Evolutionary conservation across 2,888 invertebrate species (phyloP).

Genomic region (Hydrotaea cyrtoneurina): DNA sequence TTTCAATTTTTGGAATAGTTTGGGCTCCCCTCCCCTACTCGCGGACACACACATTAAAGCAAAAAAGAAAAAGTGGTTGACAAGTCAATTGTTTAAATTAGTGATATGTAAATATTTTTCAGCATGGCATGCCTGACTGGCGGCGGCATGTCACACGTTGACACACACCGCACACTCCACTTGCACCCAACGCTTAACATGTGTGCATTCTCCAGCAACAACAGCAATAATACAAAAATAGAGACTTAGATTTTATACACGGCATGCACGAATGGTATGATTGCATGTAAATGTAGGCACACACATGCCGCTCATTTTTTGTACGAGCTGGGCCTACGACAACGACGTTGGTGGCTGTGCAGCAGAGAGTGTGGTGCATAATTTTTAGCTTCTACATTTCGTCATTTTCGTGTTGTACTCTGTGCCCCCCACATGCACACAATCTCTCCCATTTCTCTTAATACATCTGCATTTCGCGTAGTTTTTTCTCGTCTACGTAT

Average conservation of each 20-base stretch:
- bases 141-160: background rate
- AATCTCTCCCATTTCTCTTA: background rate
- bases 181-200: background rate
- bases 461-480: conserved; percentile 24
- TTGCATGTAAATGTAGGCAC: background rate
- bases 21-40: no score
- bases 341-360: background rate
- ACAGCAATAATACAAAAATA: background rate
- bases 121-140: background rate
- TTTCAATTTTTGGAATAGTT: no score
- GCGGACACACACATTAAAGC: no score
- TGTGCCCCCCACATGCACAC: background rate
- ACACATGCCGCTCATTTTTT: background rate
- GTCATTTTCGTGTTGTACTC: background rate
- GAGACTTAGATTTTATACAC: background rate
- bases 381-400: background rate
- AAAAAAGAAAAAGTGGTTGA: background rate
- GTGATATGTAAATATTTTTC: background rate
- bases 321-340: background rate
- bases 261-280: background rate
- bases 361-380: background rate
- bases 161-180: background rate
- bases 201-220: background rate
- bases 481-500: background rate
- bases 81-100: conserved; percentile 4